Evolutionary conservation across 2,113 vertebrate genomes (phyloP).

Genomic region (Ochotona curzoniae): DNA sequence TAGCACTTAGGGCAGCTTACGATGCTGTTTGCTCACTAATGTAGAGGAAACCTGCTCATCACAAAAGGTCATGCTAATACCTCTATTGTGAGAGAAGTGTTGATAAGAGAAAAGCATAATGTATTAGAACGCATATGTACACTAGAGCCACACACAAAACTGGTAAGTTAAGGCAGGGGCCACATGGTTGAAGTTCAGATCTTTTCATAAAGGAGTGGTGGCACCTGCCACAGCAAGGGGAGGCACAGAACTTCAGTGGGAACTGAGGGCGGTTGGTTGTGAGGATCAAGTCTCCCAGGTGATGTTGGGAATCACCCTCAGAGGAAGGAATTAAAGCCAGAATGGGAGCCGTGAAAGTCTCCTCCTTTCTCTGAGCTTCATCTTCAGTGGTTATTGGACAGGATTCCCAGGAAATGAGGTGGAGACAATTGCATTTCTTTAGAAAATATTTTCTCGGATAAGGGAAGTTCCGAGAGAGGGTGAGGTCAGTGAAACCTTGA

Average conservation of each 20-base stretch:
- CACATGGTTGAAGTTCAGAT: not conserved
- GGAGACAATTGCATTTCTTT: not conserved
- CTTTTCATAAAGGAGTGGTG: not conserved
- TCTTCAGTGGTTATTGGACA: not conserved
- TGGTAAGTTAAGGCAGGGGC: not conserved
- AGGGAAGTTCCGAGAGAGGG: too few species aligned
- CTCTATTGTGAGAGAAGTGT: not conserved
- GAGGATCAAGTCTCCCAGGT: too few species aligned
- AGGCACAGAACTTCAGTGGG: too few species aligned
- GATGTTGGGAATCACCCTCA: too few species aligned
- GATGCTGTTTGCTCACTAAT: not conserved
- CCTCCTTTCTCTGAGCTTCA: not conserved
- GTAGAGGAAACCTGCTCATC: not conserved
- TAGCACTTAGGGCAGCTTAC: not conserved
- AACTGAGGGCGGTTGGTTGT: not conserved
- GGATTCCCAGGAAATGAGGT: not conserved
- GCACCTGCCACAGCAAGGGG: not conserved
- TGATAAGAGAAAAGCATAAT: not conserved
- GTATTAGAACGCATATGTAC: not conserved
- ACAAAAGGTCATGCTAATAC: not conserved
- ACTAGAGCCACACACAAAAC: not conserved
- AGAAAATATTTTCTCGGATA: not conserved
- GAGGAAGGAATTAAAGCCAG: not conserved
- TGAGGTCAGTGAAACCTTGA: not conserved
- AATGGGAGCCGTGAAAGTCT: not conserved